Conservation (phyloP, 2,888 invertebrate genomes). For the Lagria hirta region DNA sequence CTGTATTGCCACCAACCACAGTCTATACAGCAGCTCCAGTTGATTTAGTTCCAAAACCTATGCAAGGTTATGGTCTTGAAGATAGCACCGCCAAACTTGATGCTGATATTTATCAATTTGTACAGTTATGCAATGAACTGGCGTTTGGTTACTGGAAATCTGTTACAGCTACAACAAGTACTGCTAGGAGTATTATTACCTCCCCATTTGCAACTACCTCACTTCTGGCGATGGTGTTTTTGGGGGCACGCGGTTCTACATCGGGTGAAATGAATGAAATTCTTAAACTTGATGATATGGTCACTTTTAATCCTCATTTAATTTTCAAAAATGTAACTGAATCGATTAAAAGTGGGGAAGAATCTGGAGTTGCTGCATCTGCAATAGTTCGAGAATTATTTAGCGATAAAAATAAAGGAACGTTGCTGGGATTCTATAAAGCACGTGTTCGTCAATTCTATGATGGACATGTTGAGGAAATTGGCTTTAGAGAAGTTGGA, state of each 20-base stretch:
- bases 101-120: conserved; percentile 75
- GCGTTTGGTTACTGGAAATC: conserved; percentile 82
- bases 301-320: conserved; percentile 86
- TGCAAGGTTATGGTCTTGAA: conserved; percentile 71
- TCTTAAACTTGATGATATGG: conserved; percentile 80
- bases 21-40: conserved; percentile 50
- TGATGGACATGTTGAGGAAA: conserved; percentile 82
- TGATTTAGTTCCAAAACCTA: conserved; percentile 59
- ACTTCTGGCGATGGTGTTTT: conserved; percentile 85
- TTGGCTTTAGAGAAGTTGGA: conserved; percentile 78
- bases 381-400: conserved; percentile 82
- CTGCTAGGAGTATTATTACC: conserved; percentile 74
- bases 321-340: conserved; percentile 84
- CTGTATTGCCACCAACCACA: conserved; percentile 55
- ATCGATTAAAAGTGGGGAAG: conserved; percentile 67
- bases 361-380: conserved; percentile 73
- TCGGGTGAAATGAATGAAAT: conserved; percentile 91
- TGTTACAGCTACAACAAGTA: conserved; percentile 69
- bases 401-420: conserved; percentile 78
- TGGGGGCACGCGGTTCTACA: conserved; percentile 83
- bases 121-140: conserved; percentile 79
- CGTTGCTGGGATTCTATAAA: conserved; percentile 82
- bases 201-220: conserved; percentile 86
- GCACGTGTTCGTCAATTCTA: conserved; percentile 86
- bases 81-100: conserved; percentile 72